Evolutionary conservation across 1,140 invertebrate genomes (phyloP).

Genomic region (Heliconius hermathena): DNA sequence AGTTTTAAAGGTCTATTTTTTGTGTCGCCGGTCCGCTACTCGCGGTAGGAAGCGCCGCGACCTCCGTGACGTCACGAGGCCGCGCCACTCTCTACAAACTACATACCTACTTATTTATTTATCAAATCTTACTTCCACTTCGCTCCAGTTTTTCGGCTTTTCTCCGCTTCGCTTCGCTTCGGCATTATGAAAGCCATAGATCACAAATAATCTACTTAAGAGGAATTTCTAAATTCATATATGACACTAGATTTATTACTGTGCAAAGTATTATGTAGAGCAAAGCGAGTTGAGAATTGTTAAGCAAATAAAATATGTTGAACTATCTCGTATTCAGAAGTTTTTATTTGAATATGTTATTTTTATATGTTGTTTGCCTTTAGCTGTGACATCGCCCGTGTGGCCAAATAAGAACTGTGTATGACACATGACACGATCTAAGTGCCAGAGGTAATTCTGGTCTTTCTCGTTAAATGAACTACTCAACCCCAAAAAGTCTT

Average conservation of each 20-base stretch:
- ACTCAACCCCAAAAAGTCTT: too few relatives aligned
- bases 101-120: constrained; percentile 54
- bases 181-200: constrained; percentile 26
- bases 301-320: not conserved
- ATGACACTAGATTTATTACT: not conserved
- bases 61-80: constrained; percentile 74
- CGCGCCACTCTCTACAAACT: constrained; percentile 61
- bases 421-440: too few relatives aligned
- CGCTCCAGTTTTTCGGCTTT: constrained; percentile 48
- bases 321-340: not conserved
- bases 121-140: constrained; percentile 42
- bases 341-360: not conserved
- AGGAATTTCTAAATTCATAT: constrained; percentile 11
- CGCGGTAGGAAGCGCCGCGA: constrained; percentile 61
- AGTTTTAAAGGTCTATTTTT: constrained; percentile 31
- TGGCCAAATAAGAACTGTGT: too few relatives aligned
- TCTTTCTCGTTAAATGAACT: too few relatives aligned
- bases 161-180: not conserved
- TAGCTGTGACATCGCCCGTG: too few relatives aligned
- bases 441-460: too few relatives aligned
- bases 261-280: not conserved
- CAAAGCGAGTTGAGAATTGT: not conserved
- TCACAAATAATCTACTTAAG: constrained; percentile 3
- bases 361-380: not conserved
- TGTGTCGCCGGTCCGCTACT: constrained; percentile 33